Evolutionary conservation across 2,888 invertebrate species (phyloP), one percentile per base, ranked within the genome.

Genomic region (Nemotelus nigrinus): DNA sequence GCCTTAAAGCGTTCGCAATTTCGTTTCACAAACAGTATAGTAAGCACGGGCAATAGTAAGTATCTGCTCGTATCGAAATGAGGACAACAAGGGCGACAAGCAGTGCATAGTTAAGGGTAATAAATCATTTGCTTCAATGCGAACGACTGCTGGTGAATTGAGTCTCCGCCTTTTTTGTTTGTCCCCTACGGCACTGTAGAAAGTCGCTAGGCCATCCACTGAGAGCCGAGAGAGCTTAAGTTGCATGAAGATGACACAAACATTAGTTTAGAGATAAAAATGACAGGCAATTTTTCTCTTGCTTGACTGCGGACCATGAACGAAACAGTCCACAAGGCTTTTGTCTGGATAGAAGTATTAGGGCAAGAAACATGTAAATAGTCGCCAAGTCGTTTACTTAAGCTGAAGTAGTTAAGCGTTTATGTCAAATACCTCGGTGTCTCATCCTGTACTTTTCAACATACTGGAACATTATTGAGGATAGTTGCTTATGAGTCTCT

Each of bases 201-300:
- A 65, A 76, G 64, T 76, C 76, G 65, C 64, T 65, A 65, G 65
- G 65, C 65, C 55, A 64, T 39, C 76, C 43, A 50, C 64, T 50
- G 63, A 64, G 75, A 75, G 74, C 55, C 79, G 67, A 77, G 47
- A 68, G 75, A 78, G 72, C 78, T 76, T 75, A 55, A 78, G 76
- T 78, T 70, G 77, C 78, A 78, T 79, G 79, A 79, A 79, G 76
- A 79, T 79, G 79, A 79, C 79, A 79, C 71, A 78, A 79, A 79
- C 79, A 79, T 79, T 79, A 79, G 79, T 79, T 79, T 60, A 78
- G 55, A 78, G 79, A 79, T 79, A 79, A 79, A 79, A 79, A 79
- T 79, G 79, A 79, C 79, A 79, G 76, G 79, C 77, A 79, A 78
- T 79, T 79, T 79, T 79, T 79, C 78, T 74, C 48, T 43, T 57